These are phyloP conservation scores for Nothocercus nigrocapillus DNA, from an alignment of 2,113 vertebrate species.

Conservation along the genomic window DNA sequence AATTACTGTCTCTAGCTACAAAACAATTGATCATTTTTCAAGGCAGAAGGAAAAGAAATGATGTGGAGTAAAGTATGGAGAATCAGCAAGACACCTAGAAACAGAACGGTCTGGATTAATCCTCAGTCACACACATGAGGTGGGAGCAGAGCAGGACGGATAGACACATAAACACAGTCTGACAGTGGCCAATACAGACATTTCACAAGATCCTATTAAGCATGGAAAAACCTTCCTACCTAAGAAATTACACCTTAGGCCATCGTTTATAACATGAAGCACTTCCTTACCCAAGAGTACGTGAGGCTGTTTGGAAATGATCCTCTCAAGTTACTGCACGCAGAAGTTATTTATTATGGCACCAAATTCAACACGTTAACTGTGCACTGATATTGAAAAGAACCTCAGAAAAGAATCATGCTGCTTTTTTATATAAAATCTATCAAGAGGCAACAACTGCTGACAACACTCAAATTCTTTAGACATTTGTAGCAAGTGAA, in stretches of 20 bases:
- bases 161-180: neutral
- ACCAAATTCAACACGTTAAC: neutral
- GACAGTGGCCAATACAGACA: neutral
- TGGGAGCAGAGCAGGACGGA: neutral
- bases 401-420: neutral
- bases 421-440: neutral
- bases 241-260: neutral
- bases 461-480: neutral
- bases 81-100: neutral
- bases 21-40: neutral
- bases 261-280: neutral
- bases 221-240: neutral
- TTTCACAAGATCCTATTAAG: neutral
- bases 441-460: neutral
- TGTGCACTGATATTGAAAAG: neutral
- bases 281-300: neutral
- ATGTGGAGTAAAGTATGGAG: neutral
- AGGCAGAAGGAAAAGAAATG: neutral
- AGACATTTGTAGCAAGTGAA: neutral
- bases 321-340: neutral
- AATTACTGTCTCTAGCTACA: neutral
- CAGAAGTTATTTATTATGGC: neutral
- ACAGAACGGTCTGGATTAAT: neutral
- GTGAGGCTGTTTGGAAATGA: neutral
- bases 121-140: neutral